Evolutionary conservation across 2,113 vertebrate genomes (phyloP).

Genomic region (Symphodus melops): DNA sequence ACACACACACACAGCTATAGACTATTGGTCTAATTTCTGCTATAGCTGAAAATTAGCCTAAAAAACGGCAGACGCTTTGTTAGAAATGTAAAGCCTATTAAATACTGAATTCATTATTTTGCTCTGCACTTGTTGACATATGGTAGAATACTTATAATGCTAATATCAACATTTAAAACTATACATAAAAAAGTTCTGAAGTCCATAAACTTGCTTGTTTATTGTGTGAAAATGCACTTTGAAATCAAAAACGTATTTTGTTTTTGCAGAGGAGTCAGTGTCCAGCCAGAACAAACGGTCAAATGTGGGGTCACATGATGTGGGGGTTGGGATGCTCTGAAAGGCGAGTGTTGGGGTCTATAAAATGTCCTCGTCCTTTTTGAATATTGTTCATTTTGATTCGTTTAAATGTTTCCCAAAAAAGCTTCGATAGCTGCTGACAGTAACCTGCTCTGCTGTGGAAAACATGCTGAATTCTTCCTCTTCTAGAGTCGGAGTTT

Average conservation of each 20-base stretch:
- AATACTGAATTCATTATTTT: neutral
- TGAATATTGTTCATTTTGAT: neutral
- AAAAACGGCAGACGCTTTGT: neutral
- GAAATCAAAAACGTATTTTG: no score
- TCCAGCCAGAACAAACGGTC: neutral
- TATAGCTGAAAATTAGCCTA: neutral
- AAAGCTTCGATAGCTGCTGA: neutral
- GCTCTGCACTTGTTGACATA: no score
- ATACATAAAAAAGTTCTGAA: no score
- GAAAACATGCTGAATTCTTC: constrained; percentile 2
- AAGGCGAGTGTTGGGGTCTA: neutral
- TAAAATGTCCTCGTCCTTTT: neutral
- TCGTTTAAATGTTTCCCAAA: neutral
- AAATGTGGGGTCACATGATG: neutral
- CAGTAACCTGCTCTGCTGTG: neutral
- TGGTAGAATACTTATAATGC: no score
- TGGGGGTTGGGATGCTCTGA: neutral
- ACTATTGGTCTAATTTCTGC: neutral
- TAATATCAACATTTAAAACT: no score
- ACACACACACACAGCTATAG: neutral
- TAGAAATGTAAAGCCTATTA: no score
- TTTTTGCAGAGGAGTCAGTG: neutral
- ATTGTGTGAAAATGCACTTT: no score
- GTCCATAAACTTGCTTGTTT: no score
- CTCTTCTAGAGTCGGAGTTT: constrained; percentile 10